Percentiles rank a stretch among this genome's conserved stretches.
phyloP scores from a whole-genome alignment of 2,113 vertebrate species.

The Lathamus discolor region DNA sequence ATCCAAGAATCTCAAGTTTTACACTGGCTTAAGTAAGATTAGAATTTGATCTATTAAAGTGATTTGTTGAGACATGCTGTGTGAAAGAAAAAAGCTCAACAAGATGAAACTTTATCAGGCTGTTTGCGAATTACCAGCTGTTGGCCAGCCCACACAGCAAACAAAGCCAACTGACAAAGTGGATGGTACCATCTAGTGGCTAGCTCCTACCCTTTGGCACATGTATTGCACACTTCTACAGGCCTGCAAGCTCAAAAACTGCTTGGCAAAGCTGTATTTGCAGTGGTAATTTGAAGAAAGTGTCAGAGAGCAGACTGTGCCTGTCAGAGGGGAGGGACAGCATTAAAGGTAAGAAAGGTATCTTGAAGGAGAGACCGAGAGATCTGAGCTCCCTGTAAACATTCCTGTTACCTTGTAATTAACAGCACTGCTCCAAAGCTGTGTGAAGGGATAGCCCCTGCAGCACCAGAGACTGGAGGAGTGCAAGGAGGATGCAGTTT shows the following conservation, averaged over 20 bases:
- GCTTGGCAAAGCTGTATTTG: neutral
- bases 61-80: neutral
- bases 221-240: rapidly evolving
- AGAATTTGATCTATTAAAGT: neutral
- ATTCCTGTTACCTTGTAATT: neutral
- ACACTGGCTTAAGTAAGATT: neutral
- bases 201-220: neutral
- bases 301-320: neutral
- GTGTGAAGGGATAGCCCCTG: neutral
- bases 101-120: neutral
- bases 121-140: neutral
- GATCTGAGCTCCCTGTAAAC: neutral
- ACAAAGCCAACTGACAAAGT: neutral
- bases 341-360: neutral
- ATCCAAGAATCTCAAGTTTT: neutral
- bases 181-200: neutral
- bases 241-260: neutral
- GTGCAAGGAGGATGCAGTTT: neutral
- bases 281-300: neutral
- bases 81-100: neutral
- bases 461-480: neutral
- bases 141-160: neutral
- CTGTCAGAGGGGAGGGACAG: neutral
- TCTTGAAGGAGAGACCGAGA: neutral
- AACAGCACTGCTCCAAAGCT: neutral